These are phyloP conservation scores for Gasterosteus nipponicus DNA, from an alignment of 2,113 vertebrate genomes.

Conservation along the genomic window DNA sequence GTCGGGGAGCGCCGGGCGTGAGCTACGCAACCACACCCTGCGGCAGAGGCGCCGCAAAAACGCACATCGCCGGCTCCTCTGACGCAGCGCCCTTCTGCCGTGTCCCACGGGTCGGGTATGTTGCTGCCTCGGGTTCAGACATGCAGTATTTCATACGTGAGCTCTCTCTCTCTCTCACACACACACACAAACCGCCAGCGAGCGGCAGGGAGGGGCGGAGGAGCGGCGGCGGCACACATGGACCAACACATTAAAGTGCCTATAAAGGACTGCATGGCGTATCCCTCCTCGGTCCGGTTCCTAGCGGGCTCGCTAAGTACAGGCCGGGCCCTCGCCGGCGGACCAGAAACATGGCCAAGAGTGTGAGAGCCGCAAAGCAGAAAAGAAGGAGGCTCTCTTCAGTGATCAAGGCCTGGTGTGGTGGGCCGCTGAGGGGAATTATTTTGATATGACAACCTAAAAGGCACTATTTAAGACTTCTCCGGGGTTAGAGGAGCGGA, in stretches of 20 bases:
- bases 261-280: conserved; percentile 72
- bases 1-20: conserved; percentile 43
- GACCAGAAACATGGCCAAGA: conserved; percentile 79
- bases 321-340: conserved; percentile 67
- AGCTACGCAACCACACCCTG: conserved; percentile 41
- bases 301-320: conserved; percentile 73
- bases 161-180: conserved; percentile 2
- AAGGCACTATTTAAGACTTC: conserved; percentile 74
- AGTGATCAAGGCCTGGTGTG: conserved; percentile 75
- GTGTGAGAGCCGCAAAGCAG: conserved; percentile 74
- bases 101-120: conserved; percentile 53
- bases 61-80: conserved; percentile 51
- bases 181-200: conserved; percentile 32
- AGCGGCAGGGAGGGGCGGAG: conserved; percentile 47
- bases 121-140: conserved; percentile 38
- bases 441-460: conserved; percentile 78
- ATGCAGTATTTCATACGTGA: conserved; percentile 47
- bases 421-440: conserved; percentile 66
- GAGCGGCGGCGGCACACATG: conserved; percentile 65
- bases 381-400: conserved; percentile 68
- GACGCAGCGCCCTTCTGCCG: conserved; percentile 43
- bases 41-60: conserved; percentile 40
- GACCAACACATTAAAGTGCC: conserved; percentile 74
- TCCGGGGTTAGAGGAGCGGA: conserved; percentile 60
- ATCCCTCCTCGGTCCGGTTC: conserved; percentile 68